Evolutionary conservation across 2,797 vertebrate species (phyloP), one percentile per base, ranked within the genome.

Genomic region (Rhinichthys osculus): DNA sequence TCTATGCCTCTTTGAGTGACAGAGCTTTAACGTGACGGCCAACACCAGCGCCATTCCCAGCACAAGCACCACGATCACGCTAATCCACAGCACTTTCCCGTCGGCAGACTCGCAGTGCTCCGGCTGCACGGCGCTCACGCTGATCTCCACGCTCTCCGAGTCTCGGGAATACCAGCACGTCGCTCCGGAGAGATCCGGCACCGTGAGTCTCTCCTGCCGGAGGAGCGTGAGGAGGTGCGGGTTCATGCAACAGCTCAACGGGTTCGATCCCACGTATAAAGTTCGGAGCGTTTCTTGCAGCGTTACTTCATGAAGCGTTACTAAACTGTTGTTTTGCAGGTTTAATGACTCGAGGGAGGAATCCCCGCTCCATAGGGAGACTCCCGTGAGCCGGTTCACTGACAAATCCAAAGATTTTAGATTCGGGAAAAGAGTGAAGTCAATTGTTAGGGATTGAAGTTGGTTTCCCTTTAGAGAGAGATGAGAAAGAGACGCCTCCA

Each of bases 181-280:
- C 57, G 96, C 95, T 0, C 91, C 92, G 76, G 95, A 94, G 1
- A 96, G 93, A 0, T 96, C 96, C 0, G 96, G 94, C 52, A 99
- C 94, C 0, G 93, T 92, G 88, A 98, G 94, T 0, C 92, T 92
- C 1, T 96, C 95, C 86, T 93, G 94, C 88, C 95, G 96, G 52
- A 97, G 93, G 93, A 98, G 94, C 0, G 94, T 93, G 0, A 96
- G 93, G 35, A 98, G 94, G 92, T 93, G 96, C 16, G 94, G 88
- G 38, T 97, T 99, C 82, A 93, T 94, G 0, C 98, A 99, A 95
- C 98, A 99, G 88, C 87, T 95, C 19, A 99, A 95, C 0, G 98
- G 98, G 87, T 99, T 99, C 13, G 96, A 97, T 3, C 95, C 92
- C 80, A 99, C 92, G 91, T 97, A 97, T 50, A 99, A 93, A 35